A percentile compares a stretch with the other conserved stretches of the same genome.
Conservation (phyloP, 2,797 vertebrate species). For the Eidolon dupreanum region DNA sequence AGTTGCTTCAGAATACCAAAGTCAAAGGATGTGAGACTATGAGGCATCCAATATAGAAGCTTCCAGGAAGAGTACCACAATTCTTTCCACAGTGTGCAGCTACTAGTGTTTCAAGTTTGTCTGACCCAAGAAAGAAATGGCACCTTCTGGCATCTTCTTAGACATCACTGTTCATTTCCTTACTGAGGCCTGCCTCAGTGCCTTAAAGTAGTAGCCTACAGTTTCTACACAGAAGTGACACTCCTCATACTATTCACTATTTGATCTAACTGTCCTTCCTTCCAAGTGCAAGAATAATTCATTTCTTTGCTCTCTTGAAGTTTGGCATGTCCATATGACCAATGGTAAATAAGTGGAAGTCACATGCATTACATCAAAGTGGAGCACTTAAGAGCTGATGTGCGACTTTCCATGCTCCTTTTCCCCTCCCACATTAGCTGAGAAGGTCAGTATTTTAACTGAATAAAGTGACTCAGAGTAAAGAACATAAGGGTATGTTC, state of each 20-base stretch:
- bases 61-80: not conserved
- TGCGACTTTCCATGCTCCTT: not conserved
- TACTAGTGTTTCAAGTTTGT: not conserved
- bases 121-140: not conserved
- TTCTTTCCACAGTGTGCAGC: not conserved
- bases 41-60: not conserved
- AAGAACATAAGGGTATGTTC: not conserved
- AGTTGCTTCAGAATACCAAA: not conserved
- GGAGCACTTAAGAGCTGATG: not conserved
- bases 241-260: not conserved
- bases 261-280: not conserved
- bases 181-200: rapidly evolving
- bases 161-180: not conserved
- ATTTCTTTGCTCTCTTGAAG: not conserved
- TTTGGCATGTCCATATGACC: not conserved
- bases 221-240: not conserved
- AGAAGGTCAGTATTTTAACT: not conserved
- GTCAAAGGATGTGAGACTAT: not conserved
- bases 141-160: not conserved
- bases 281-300: not conserved
- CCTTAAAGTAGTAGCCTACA: not conserved
- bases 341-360: not conserved
- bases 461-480: not conserved
- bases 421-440: not conserved
- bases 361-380: not conserved